Percentiles rank a stretch among this genome's conserved stretches.
Conservation (phyloP, 2,113 vertebrate species). For the Podiceps cristatus region DNA sequence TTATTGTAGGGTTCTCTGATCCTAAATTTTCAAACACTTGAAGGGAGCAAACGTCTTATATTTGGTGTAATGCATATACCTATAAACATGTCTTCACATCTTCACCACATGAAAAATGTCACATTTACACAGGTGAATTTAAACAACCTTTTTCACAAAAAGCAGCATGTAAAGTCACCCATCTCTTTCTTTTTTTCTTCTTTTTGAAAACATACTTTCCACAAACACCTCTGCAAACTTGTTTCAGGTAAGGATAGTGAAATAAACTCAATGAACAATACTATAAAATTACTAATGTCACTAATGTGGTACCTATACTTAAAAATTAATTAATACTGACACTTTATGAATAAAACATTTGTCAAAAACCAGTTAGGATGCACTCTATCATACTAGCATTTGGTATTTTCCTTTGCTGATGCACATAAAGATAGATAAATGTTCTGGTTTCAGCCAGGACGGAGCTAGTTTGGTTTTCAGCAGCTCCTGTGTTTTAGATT, state of each 20-base stretch:
- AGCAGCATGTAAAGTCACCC: neutral
- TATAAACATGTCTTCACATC: neutral
- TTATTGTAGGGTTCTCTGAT: neutral
- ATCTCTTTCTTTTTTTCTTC: neutral
- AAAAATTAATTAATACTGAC: neutral
- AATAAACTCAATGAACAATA: neutral
- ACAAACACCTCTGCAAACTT: neutral
- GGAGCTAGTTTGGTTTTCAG: too few species aligned
- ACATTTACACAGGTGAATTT: neutral
- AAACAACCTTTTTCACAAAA: neutral
- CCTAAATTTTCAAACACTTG: neutral
- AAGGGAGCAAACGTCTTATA: neutral
- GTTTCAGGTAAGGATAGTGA: neutral
- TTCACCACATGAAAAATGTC: neutral
- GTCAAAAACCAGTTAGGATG: neutral
- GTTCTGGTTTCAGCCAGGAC: too few species aligned
- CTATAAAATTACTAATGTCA: neutral
- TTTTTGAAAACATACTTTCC: neutral
- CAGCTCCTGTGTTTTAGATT: too few species aligned
- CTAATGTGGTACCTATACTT: neutral
- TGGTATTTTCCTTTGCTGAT: neutral
- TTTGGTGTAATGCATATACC: neutral
- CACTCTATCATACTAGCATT: neutral
- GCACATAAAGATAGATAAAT: neutral
- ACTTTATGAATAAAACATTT: neutral